Conservation (phyloP, 37 sponge, comb jelly and placozoan genomes). For the Petrosia ficiformis region DNA sequence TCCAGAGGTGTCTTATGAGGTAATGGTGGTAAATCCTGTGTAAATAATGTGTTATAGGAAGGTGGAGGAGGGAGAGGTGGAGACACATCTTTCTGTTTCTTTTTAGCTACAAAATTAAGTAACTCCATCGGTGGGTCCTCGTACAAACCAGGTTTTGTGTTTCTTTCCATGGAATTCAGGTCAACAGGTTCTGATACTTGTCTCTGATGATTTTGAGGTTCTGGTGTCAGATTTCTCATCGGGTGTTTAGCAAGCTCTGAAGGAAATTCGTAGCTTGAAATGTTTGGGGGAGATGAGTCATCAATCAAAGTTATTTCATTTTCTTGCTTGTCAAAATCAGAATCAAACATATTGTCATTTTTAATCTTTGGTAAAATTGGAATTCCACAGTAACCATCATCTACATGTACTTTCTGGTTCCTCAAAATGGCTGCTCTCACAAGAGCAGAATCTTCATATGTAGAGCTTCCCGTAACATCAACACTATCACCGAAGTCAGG, state of each 20-base stretch:
- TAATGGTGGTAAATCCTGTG: slow-evolving; percentile 12
- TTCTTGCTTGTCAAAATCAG: slow-evolving; percentile 1
- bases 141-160: not conserved
- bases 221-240: not conserved
- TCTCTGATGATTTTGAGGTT: not conserved
- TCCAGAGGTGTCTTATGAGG: not conserved
- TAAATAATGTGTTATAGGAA: not conserved
- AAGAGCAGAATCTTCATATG: slow-evolving; percentile 35
- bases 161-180: not conserved
- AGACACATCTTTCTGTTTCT: no score
- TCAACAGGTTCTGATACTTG: not conserved
- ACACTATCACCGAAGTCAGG: not conserved
- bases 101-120: not conserved
- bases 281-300: not conserved
- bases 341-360: not conserved
- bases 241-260: slow-evolving; percentile 20
- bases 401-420: not conserved
- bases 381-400: not conserved
- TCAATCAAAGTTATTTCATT: not conserved
- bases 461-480: slow-evolving; percentile 41
- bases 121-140: slow-evolving; percentile 16
- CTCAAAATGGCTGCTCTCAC: slow-evolving; percentile 1
- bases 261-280: slow-evolving; percentile 23
- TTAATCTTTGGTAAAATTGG: not conserved
- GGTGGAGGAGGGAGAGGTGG: not conserved